These are phyloP conservation scores for Macrotus californicus DNA, from an alignment of 2,113 vertebrate species.

Conservation along the genomic window DNA sequence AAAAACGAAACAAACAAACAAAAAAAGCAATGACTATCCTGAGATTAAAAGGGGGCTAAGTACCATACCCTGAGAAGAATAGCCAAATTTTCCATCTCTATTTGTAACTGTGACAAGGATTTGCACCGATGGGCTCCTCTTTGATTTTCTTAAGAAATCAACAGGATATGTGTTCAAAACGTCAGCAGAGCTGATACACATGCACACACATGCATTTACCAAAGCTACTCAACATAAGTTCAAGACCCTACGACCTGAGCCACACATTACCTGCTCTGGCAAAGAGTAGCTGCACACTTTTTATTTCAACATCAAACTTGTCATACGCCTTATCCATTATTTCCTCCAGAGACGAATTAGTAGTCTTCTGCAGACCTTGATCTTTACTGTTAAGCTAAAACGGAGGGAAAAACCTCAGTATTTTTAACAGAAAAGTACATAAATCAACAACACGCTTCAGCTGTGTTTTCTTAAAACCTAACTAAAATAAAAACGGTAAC, in stretches of 20 bases:
- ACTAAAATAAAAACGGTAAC: neutral
- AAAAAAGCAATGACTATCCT: neutral
- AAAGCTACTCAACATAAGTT: neutral
- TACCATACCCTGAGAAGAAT: neutral
- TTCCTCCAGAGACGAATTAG: constrained; percentile 90
- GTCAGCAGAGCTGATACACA: neutral
- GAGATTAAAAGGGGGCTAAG: neutral
- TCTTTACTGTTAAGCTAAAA: constrained; percentile 89
- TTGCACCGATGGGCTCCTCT: neutral
- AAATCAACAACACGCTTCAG: neutral
- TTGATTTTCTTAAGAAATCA: neutral
- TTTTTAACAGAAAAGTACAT: constrained; percentile 40
- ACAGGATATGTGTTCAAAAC: neutral
- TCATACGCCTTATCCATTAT: constrained; percentile 98
- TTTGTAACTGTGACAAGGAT: neutral
- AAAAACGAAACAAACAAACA: neutral
- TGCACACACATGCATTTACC: neutral
- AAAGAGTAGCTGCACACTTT: constrained; percentile 92
- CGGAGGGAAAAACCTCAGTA: neutral
- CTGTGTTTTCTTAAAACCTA: neutral
- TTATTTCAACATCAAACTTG: constrained; percentile 90
- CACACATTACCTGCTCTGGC: constrained; percentile 88
- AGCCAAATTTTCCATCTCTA: neutral
- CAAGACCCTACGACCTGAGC: neutral
- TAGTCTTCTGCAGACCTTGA: constrained; percentile 76